These are phyloP conservation scores for Erebia palarica DNA, from an alignment of 2,888 invertebrate species.

Conservation along the genomic window DNA sequence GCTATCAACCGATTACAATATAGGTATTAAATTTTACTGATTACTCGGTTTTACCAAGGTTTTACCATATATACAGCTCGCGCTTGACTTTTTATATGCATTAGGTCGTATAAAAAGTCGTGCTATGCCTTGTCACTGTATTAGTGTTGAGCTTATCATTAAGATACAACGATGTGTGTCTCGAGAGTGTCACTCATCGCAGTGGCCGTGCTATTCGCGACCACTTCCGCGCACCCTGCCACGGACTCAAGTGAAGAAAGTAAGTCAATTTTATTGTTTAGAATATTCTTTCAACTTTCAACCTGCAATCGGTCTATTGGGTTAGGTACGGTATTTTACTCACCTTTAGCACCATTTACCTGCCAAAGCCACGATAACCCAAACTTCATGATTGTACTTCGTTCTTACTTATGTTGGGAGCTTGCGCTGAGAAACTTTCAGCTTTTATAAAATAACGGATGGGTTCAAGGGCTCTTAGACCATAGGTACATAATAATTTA, in stretches of 20 bases:
- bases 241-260: neutral
- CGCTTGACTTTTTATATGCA: slow-evolving; percentile 7
- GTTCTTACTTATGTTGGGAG: too few species aligned
- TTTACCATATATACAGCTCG: neutral
- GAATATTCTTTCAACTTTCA: too few species aligned
- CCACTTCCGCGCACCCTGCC: neutral
- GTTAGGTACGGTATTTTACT: too few species aligned
- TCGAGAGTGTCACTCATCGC: neutral
- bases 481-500: too few species aligned
- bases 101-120: slow-evolving; percentile 12
- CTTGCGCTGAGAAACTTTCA: too few species aligned
- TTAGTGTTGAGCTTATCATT: slow-evolving; percentile 16
- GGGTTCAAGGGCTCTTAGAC: too few species aligned
- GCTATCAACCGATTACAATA: neutral
- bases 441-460: too few species aligned
- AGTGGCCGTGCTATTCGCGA: neutral
- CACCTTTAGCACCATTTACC: too few species aligned
- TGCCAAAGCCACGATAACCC: too few species aligned
- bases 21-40: neutral
- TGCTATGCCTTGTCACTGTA: neutral
- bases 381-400: too few species aligned
- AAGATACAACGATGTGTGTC: slow-evolving; percentile 7
- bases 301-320: too few species aligned
- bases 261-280: neutral
- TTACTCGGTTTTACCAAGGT: too few species aligned